phyloP scores from a whole-genome alignment of 2,113 vertebrate species.

The Notechis scutatus region DNA sequence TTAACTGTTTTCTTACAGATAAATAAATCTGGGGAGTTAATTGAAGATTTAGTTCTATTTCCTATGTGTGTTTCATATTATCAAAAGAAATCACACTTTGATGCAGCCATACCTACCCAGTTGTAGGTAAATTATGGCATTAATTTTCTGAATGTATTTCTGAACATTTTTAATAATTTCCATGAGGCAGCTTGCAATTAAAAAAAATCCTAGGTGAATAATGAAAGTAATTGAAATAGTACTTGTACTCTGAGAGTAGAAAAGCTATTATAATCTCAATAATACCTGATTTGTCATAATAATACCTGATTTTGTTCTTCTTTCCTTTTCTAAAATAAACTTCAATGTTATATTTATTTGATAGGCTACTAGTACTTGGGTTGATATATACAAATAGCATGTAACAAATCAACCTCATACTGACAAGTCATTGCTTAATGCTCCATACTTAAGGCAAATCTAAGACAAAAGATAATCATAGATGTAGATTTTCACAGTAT shows the following conservation, averaged over 20 bases:
- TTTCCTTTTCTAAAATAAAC: constrained; percentile 38
- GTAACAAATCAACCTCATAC: background rate
- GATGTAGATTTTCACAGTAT: background rate
- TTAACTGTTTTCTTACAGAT: background rate
- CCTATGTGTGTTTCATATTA: background rate
- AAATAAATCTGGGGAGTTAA: background rate
- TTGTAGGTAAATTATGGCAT: background rate
- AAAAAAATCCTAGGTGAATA: background rate
- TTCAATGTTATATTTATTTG: constrained; percentile 18
- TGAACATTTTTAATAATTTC: background rate
- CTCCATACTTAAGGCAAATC: constrained; percentile 10
- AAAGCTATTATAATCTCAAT: background rate
- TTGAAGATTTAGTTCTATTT: background rate
- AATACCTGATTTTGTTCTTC: background rate
- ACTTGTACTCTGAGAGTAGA: background rate
- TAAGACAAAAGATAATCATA: constrained; percentile 11
- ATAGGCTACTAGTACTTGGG: constrained; percentile 17
- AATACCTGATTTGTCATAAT: background rate
- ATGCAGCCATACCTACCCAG: background rate
- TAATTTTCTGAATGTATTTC: background rate
- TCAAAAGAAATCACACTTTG: background rate
- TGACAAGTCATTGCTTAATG: constrained; percentile 5
- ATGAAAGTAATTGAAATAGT: background rate
- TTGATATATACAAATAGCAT: constrained; percentile 29
- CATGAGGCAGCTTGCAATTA: background rate